Base-by-base conservation (phyloP, 2,113 vertebrate species). In the Pedetes capensis region DNA sequence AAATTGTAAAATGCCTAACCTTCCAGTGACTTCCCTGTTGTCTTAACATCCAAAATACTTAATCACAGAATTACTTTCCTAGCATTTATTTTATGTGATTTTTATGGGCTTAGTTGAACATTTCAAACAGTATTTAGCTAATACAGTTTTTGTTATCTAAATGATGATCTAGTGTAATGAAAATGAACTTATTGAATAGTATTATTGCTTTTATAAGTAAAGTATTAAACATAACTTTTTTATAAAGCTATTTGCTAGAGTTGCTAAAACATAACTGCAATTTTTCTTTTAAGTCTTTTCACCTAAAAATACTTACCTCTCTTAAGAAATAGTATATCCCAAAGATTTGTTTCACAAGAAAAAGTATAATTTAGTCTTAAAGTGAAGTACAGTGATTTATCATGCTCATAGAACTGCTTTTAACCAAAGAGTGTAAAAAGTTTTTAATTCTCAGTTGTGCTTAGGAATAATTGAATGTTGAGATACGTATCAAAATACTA, bases 301-400 rank as follows among this genome's bases (percentile, higher is more conserved):
- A 89, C 23, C 51, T 93, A 84, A 71, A 81, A 95, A 72, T 76
- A 71, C n/a, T 39, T 94, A 51, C 22, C 59, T 93, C 86, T 72
- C 51, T 75, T 91, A 79, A 84, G 51, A 71, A 93, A 59, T 0
- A 74, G 34, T 47, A 91, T 94, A 66, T 86, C 37, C 51, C 32
- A 93, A 64, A 90, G 12, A 3, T 87, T 87, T 95, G 10, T 85
- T 95, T 97, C 37, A 57, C 68, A 34, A 75, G 85, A 87, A 91
- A 64, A 79, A 79, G 51, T 93, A 3, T 91, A 75, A 87, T 80
- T 93, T 95, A 74, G 25, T 90, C 51, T 93, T 93, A 86, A 74
- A 92, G 18, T 89, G 22, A 93, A 93, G n/a, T 96, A 22, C 88
- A 92, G 92, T n/a, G n/a, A n/a, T n/a, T 95, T 96, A 75, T 87